Conservation (phyloP, 2,797 vertebrate species). For the Silurus lanzhouensis region DNA sequence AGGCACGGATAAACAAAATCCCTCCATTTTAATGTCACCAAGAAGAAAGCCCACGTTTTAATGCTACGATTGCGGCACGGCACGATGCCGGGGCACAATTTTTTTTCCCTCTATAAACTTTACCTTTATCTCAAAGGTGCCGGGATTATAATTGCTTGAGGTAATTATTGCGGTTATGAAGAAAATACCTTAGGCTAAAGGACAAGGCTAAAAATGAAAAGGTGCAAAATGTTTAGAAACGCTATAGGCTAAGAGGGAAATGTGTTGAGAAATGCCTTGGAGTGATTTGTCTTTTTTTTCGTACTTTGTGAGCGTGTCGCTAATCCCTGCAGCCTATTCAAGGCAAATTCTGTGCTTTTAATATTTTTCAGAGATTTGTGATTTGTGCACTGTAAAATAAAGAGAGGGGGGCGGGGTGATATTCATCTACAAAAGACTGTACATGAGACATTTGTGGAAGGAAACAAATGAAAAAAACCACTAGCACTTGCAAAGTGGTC, state of each 20-base stretch:
- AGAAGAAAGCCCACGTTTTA: slow-evolving; percentile 80
- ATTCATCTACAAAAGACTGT: slow-evolving; percentile 18
- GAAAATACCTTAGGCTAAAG: slow-evolving; percentile 38
- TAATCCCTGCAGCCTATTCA: slow-evolving; percentile 14
- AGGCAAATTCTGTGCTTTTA: not conserved
- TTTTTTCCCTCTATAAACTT: slow-evolving; percentile 66
- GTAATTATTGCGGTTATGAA: slow-evolving; percentile 62
- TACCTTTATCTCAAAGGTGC: slow-evolving; percentile 61
- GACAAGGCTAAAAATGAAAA: slow-evolving; percentile 36
- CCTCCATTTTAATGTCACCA: slow-evolving; percentile 82
- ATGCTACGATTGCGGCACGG: slow-evolving; percentile 68
- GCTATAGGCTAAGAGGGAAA: slow-evolving; percentile 1
- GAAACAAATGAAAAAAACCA: not conserved
- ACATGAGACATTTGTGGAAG: not conserved
- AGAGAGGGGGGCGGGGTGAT: not conserved
- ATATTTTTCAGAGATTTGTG: not conserved
- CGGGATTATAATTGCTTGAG: slow-evolving; percentile 59
- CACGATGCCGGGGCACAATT: slow-evolving; percentile 62
- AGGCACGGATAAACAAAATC: slow-evolving; percentile 84
- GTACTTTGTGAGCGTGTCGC: not conserved
- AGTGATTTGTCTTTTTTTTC: slow-evolving; percentile 8
- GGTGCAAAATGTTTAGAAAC: slow-evolving; percentile 23
- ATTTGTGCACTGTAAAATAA: not conserved
- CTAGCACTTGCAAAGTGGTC: not conserved
- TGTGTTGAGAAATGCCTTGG: slow-evolving; percentile 12